Base-by-base conservation (phyloP, 2,888 invertebrate genomes). In the Drosophila imparisetae region DNA sequence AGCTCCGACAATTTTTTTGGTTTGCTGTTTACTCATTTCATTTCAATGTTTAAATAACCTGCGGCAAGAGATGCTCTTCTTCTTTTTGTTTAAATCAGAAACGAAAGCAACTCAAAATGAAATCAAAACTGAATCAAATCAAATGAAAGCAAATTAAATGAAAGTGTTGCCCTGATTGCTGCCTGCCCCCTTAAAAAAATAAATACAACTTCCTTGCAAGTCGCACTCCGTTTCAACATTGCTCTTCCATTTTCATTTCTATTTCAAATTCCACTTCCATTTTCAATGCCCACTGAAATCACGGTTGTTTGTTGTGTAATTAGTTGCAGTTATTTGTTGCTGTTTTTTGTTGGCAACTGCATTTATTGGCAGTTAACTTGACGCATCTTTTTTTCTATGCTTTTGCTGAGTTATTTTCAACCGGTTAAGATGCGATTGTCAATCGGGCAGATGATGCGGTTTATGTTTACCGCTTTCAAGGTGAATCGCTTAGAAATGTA, bases 351-450 rank as follows among this genome's bases (percentile, higher is more conserved):
- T 53, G 58, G 27, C 57, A 69, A 53, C 61, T 73, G 72, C 73
- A 61, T 40, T 57, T 60, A 32, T 11, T 48, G 52, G 64, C 55
- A 27, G 32, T 72, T 38, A 50, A 34, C 63, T 34, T 49, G 76
- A 13, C 63, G 55, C 80, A 72, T 80, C 69, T 53, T 50, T 66
- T 40, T 62, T 40, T 45, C 57, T 62, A 59, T 62, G 50, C 36
- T 64, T 67, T 69, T 63, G 71, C 58, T 50, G 36, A 67, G 48
- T 60, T 59, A 65, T 78, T 75, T 84, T 11, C 0, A 80, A 85
- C 88, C 90, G 90, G 85, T 85, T 85, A 77, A 40, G 55, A 64
- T 69, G 76, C 66, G 49, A 65, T 64, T 82, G 81, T 40, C 81
- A 75, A 67, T 57, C 64, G 67, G 60, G 32, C 64, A 54, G 53